These are phyloP conservation scores for Aleiodes sp. DNA, from an alignment of 1,140 invertebrate genomes.

Conservation along the genomic window DNA sequence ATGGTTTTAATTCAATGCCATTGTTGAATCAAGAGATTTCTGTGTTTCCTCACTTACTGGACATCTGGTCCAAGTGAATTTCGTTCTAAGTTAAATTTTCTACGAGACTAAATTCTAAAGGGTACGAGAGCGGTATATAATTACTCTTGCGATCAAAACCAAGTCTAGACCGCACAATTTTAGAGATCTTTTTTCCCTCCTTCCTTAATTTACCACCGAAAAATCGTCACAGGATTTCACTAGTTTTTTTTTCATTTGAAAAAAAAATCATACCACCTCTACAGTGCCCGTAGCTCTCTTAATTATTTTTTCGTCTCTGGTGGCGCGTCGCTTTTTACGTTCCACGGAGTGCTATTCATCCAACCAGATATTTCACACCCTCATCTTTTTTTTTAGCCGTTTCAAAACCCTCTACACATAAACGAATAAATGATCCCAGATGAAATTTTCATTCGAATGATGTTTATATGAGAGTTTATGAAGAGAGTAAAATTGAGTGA, in stretches of 20 bases:
- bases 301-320: constrained; percentile 11
- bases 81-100: background rate
- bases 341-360: constrained; percentile 5
- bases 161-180: constrained; percentile 5
- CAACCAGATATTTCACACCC: constrained; percentile 1
- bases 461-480: too few relatives aligned
- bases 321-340: constrained; percentile 15
- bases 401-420: background rate
- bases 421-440: background rate
- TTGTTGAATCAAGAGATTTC: too few relatives aligned
- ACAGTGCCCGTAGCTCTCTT: constrained; percentile 9
- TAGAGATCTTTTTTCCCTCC: background rate
- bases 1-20: too few relatives aligned
- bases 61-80: background rate
- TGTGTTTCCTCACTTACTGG: background rate
- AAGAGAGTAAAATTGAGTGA: too few relatives aligned
- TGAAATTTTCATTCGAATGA: too few relatives aligned
- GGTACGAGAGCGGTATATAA: background rate
- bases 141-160: constrained; percentile 7
- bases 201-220: too few relatives aligned
- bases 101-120: background rate
- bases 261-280: background rate
- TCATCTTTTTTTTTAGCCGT: background rate
- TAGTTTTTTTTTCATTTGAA: background rate
- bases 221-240: background rate